Percentiles rank a stretch among this genome's conserved stretches.
Conservation (phyloP, 2,888 invertebrate genomes). For the Luperina nickerlii region DNA sequence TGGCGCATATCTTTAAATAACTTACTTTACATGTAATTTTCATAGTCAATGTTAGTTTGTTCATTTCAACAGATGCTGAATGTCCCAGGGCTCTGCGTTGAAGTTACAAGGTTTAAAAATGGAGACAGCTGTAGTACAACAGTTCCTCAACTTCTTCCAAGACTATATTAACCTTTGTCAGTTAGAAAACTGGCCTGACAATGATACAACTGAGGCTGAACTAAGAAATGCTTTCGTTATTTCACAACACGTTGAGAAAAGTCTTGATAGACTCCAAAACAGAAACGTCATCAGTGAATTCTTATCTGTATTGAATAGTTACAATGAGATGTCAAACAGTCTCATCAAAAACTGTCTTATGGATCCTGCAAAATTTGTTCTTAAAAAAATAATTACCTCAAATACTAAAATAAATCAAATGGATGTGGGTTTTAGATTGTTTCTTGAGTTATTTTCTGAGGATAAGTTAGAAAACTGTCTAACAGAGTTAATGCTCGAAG, state of each 20-base stretch:
- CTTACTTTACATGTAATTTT: constrained; percentile 21
- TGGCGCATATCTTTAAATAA: constrained; percentile 54
- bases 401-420: constrained; percentile 75
- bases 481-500: constrained; percentile 81
- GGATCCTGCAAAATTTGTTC: constrained; percentile 82
- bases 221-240: constrained; percentile 89
- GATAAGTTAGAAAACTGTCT: constrained; percentile 78
- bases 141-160: constrained; percentile 89
- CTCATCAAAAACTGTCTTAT: constrained; percentile 77
- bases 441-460: constrained; percentile 79
- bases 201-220: constrained; percentile 82
- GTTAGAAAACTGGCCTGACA: constrained; percentile 84
- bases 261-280: constrained; percentile 85
- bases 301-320: constrained; percentile 72
- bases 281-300: constrained; percentile 84
- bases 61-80: constrained; percentile 87
- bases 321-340: constrained; percentile 68
- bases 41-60: constrained; percentile 63
- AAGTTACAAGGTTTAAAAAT: constrained; percentile 82
- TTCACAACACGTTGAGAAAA: constrained; percentile 89
- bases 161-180: constrained; percentile 88
- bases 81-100: constrained; percentile 76
- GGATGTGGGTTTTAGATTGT: constrained; percentile 79
- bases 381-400: constrained; percentile 83
- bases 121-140: constrained; percentile 83